A percentile compares a stretch with the other conserved stretches of the same genome.
Evolutionary conservation across 2,888 invertebrate genomes (phyloP).

Genomic region (Ferdinandea cuprea): DNA sequence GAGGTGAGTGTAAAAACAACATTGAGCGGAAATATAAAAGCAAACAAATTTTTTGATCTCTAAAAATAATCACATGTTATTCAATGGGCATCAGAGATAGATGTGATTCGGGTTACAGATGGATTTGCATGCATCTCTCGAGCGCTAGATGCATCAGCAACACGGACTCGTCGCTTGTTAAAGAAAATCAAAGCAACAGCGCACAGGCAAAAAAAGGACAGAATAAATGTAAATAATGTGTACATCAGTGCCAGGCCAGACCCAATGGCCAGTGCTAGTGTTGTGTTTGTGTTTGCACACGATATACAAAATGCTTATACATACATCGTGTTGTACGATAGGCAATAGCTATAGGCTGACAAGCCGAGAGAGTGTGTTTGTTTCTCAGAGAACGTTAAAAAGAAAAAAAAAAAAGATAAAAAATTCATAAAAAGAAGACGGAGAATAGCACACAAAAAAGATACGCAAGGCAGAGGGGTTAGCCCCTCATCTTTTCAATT

Average conservation of each 20-base stretch:
- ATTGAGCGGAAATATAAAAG: conserved; percentile 17
- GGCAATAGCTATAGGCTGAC: no score
- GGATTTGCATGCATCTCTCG: conserved; percentile 51
- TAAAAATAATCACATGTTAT: conserved; percentile 69
- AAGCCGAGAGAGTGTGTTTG: no score
- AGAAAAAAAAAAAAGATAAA: conserved; percentile 22
- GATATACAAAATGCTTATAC: no score
- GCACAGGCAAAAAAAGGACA: neutral
- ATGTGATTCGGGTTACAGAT: conserved; percentile 53
- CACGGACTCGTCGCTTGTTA: conserved; percentile 4
- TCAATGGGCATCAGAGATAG: conserved; percentile 47
- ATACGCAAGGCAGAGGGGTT: neutral
- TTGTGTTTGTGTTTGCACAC: conserved; percentile 25
- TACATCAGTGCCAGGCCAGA: neutral
- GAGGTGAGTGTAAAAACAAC: conserved; percentile 21
- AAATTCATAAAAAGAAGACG: neutral
- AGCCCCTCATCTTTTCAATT: conserved; percentile 26
- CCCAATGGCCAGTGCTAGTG: conserved; percentile 2
- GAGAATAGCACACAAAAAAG: neutral
- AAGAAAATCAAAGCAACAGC: conserved; percentile 44
- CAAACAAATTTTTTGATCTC: conserved; percentile 53
- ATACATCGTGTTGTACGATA: no score
- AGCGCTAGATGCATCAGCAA: conserved; percentile 7
- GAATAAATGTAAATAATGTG: conserved; percentile 4
- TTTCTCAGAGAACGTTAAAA: no score